Evolutionary conservation across 1,140 invertebrate genomes (phyloP), one percentile per base, ranked within the genome.

Genomic region (Druon quercuslanigerum): DNA sequence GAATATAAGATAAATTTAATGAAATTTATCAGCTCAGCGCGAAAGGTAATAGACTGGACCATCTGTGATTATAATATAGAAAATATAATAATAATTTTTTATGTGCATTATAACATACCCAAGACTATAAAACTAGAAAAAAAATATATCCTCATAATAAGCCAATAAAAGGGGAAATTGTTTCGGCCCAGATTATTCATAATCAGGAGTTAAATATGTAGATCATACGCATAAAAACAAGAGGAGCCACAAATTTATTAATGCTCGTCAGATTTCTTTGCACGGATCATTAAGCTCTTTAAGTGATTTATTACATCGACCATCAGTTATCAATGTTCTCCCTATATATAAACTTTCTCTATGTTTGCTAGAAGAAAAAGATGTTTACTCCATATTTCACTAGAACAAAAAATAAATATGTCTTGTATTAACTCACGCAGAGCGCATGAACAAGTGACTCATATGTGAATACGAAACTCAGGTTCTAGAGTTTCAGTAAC

Each of bases 401-500:
- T 66, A 66, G 60, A 66, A 66, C 13, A 33, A 7, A 33, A 66
- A 66, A 66, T 66, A 66, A 66, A 5, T 40, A 40, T 25, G 46
- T 66, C 60, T 66, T 33, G 60, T 66, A 66, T 66, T 66, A 33
- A 66, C 60, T 46, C 25, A n/a, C 60, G 60, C 60, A 66, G 60
- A 40, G 33, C 13, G 33, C 46, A 66, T 66, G 40, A 33, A 46
- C 40, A 11, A 66, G 14, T 66, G 60, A 66, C 60, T 66, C 33
- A 66, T 66, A 25, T 60, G 40, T 7, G 25, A 40, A 33, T 66
- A 40, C 6, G 60, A 66, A 40, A 66, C 20, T n/a, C 60, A 16
- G n/a, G 14, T 40, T 40, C 60, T 46, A 66, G 14, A 66, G 16
- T 66, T 66, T 66, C 60, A 16, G 60, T 46, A 66, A 66, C 60